A percentile compares a stretch with the other conserved stretches of the same genome.
Evolutionary conservation across 2,888 invertebrate species (phyloP).

Genomic region (Physocephala rufipes): DNA sequence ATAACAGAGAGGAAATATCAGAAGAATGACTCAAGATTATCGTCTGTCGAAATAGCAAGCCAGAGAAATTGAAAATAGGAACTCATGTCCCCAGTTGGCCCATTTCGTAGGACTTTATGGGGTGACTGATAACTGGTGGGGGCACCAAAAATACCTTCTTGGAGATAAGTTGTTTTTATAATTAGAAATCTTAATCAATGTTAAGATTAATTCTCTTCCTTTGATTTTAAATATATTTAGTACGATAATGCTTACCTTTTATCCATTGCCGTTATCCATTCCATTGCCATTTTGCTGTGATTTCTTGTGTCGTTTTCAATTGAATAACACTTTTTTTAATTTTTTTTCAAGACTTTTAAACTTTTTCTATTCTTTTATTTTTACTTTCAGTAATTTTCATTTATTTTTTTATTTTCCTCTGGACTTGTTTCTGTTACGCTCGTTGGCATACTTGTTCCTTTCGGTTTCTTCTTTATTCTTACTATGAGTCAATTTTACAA

Average conservation of each 20-base stretch:
- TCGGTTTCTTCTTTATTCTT: constrained; percentile 17
- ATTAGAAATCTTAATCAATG: no score
- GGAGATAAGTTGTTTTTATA: no score
- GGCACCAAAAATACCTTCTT: no score
- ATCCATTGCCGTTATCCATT: constrained; percentile 70
- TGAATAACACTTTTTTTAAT: neutral
- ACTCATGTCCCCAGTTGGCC: no score
- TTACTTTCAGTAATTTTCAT: neutral
- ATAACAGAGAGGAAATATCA: no score
- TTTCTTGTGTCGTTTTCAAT: neutral
- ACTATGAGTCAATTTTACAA: neutral
- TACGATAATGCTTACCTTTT: constrained; percentile 64
- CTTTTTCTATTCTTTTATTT: constrained; percentile 3
- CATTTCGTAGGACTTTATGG: no score
- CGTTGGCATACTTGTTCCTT: constrained; percentile 1
- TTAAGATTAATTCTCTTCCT: no score
- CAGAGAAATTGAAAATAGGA: no score
- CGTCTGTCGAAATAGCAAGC: no score
- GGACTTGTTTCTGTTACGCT: neutral
- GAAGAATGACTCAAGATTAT: no score
- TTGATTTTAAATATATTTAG: no score
- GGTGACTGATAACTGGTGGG: no score
- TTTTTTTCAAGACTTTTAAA: neutral
- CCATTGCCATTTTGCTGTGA: constrained; percentile 66
- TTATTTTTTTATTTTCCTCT: neutral